Evolutionary conservation across 2,888 invertebrate genomes (phyloP), one percentile per base, ranked within the genome.

Genomic region (Harpalus rufipes): DNA sequence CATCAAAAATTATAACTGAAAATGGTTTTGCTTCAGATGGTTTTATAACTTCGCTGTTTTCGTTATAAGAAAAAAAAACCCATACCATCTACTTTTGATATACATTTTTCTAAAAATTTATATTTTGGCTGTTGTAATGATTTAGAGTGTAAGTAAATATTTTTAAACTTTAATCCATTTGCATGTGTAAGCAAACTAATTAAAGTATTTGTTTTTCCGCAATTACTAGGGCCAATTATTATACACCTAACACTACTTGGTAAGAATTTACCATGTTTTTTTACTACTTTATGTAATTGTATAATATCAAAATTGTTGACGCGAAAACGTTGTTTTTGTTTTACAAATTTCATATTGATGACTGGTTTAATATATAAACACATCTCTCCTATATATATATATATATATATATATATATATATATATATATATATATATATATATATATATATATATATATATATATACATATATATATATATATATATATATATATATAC

Each of bases 71-170:
- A 84, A 84, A 86, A 86, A 56, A 83, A 87, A 7, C 80, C 86
- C 14, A 86, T 78, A 72, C 84, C 85, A 79, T 79, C 79, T 4
- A 86, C 81, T 14, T 58, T 80, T 51, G 81, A 84, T 56, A 87
- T 16, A 18, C 86, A 56, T 44, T 85, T 74, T 80, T 81, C 44
- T 39, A 86, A 76, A 65, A 85, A 82, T 59, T 86, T 65, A 84
- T 87, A 86, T 78, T 87, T 87, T 86, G 86, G 16, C 86, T 86
- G 59, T 87, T 86, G 0, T 44, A 44, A 44, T 44, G 44, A 44
- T 44, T 44, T 44, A 44, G 86, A 74, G 56, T n/a, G n/a, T n/a
- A n/a, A n/a, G n/a, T 87, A 86, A 8, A 87, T 68, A 84, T 86
- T 86, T 63, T 86, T 85, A 81, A 86, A 86, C 25, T 82, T 18